phyloP scores from a whole-genome alignment of 2,888 invertebrate species.

The Drosophila seclusa region DNA sequence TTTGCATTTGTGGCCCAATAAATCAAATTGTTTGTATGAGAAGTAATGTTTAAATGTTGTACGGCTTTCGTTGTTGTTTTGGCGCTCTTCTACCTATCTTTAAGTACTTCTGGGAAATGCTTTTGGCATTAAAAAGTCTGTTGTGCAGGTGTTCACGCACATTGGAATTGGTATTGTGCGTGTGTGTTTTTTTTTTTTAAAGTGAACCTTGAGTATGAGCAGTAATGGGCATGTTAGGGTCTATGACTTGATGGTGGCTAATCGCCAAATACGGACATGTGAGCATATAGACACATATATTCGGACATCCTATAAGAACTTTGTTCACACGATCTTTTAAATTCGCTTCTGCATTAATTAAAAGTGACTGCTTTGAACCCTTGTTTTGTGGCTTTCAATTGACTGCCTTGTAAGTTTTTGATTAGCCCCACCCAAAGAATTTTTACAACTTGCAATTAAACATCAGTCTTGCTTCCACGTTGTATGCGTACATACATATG shows the following conservation, averaged over 20 bases:
- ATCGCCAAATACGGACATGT: conserved; percentile 20
- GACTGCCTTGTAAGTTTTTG: conserved; percentile 43
- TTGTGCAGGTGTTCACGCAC: conserved; percentile 51
- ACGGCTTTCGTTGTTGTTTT: conserved; percentile 3
- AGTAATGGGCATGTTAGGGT: conserved; percentile 20
- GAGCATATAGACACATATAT: background rate
- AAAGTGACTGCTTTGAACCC: conserved; percentile 21
- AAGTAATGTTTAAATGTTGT: conserved; percentile 35
- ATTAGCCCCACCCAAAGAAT: conserved; percentile 45
- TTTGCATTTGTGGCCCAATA: conserved; percentile 64
- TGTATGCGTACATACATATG: conserved; percentile 18
- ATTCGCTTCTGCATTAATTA: conserved; percentile 16
- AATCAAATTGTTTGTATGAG: conserved; percentile 63
- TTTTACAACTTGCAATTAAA: conserved; percentile 63
- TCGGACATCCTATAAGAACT: background rate
- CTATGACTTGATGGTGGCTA: conserved; percentile 23
- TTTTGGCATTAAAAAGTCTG: conserved; percentile 42
- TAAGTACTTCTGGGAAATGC: conserved; percentile 55
- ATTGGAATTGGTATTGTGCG: conserved; percentile 6
- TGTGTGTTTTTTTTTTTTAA: conserved; percentile 12
- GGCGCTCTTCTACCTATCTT: conserved; percentile 40
- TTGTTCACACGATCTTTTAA: conserved; percentile 8
- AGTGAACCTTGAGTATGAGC: conserved; percentile 24
- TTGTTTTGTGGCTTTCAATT: conserved; percentile 20
- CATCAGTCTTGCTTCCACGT: conserved; percentile 30